phyloP scores from a whole-genome alignment of 2,888 invertebrate species.

The Epiperipatus broadwayi region DNA sequence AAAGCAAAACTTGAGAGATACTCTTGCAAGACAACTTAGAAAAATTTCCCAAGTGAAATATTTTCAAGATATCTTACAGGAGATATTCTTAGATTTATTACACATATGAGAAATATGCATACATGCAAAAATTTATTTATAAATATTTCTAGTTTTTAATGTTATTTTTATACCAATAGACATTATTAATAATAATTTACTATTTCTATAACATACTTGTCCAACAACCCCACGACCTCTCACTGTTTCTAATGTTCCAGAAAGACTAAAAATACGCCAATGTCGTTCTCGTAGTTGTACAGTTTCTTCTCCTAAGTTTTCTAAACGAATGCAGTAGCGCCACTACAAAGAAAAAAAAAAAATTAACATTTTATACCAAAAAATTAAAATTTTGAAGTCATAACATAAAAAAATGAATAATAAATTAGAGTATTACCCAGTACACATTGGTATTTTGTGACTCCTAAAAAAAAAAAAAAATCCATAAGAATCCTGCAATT shows the following conservation, averaged over 20 bases:
- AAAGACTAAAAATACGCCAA: slow-evolving; percentile 86
- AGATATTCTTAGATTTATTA: too few relatives aligned
- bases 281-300: slow-evolving; percentile 90
- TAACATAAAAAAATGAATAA: background rate
- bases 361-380: too few relatives aligned
- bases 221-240: slow-evolving; percentile 92
- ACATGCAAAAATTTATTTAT: background rate
- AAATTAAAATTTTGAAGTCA: background rate
- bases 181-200: background rate
- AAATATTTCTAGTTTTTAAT: slow-evolving; percentile 1
- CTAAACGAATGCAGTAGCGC: slow-evolving; percentile 91
- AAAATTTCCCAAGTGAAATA: too few relatives aligned
- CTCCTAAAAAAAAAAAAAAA: too few relatives aligned
- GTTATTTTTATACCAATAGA: background rate
- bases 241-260: slow-evolving; percentile 53
- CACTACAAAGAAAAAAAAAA: slow-evolving; percentile 41
- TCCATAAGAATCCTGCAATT: too few relatives aligned
- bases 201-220: slow-evolving; percentile 29
- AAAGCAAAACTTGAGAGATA: too few relatives aligned
- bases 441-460: too few relatives aligned
- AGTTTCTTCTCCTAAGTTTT: slow-evolving; percentile 70
- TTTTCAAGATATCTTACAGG: too few relatives aligned
- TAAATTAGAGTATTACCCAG: background rate
- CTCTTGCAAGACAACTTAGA: too few relatives aligned
- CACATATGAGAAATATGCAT: background rate